Evolutionary conservation across 2,797 vertebrate species (phyloP).

Genomic region (Acrossocheilus wenchowensis): DNA sequence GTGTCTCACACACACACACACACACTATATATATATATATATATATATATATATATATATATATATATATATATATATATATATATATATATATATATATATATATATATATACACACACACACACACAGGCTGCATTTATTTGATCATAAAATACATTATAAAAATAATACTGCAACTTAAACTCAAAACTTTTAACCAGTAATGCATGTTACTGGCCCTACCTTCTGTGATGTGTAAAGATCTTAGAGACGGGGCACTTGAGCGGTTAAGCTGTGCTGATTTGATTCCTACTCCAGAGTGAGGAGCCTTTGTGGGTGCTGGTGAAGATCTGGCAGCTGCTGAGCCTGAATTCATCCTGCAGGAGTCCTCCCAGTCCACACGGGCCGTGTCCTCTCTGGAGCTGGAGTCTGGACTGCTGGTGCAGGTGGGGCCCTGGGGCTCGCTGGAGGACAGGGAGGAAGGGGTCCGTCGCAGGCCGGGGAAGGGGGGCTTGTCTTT

Average conservation of each 20-base stretch:
- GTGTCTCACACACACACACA: too few species aligned
- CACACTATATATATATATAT: too few species aligned
- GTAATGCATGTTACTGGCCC: background rate
- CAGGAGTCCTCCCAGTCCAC: slow-evolving; percentile 83
- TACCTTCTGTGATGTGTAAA: slow-evolving; percentile 84
- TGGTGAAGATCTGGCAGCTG: slow-evolving; percentile 71
- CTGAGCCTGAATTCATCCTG: slow-evolving; percentile 50
- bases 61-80: too few species aligned
- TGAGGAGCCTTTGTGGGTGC: slow-evolving; percentile 65
- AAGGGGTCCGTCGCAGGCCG: slow-evolving; percentile 75
- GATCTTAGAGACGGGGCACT: slow-evolving; percentile 87
- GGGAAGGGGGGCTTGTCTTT: slow-evolving; percentile 68
- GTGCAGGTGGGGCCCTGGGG: slow-evolving; percentile 70
- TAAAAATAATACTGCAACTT: background rate
- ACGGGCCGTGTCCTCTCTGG: slow-evolving; percentile 81
- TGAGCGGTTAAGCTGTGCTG: slow-evolving; percentile 76
- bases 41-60: too few species aligned
- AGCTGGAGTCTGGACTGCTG: slow-evolving; percentile 84
- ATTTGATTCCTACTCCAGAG: slow-evolving; percentile 12
- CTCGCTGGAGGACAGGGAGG: slow-evolving; percentile 68
- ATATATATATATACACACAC: too few species aligned
- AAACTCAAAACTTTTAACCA: background rate
- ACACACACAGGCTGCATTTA: too few species aligned
- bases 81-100: too few species aligned
- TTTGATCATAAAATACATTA: too few species aligned